Conservation (phyloP, 2,888 invertebrate species). For the Aphidoletes aphidimyza region DNA sequence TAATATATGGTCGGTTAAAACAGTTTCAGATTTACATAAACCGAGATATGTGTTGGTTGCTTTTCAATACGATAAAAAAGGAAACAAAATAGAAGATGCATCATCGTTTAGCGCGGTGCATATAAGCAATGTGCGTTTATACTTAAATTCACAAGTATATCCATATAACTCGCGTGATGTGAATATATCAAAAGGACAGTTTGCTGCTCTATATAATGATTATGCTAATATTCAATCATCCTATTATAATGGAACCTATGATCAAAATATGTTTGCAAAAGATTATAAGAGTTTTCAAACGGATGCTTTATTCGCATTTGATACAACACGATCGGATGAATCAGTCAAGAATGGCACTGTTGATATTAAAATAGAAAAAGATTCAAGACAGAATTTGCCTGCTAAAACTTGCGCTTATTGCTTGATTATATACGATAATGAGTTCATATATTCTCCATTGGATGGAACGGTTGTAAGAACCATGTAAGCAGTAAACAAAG, state of each 20-base stretch:
- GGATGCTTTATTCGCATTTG: conserved; percentile 59
- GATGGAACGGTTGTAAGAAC: too few relatives aligned
- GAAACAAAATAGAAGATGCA: conserved; percentile 59
- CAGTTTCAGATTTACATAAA: conserved; percentile 62
- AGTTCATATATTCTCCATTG: too few relatives aligned
- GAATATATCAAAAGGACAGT: conserved; percentile 60
- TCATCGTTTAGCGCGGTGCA: conserved; percentile 59
- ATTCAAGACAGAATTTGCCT: conserved; percentile 58
- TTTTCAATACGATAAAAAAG: conserved; percentile 63
- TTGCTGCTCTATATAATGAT: conserved; percentile 60
- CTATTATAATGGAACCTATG: conserved; percentile 57
- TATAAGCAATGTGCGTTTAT: conserved; percentile 62
- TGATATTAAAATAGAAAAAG: conserved; percentile 60
- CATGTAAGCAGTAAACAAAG: too few relatives aligned
- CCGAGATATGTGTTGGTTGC: conserved; percentile 63
- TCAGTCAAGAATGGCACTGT: conserved; percentile 59
- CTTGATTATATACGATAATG: too few relatives aligned
- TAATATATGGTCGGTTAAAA: conserved; percentile 62
- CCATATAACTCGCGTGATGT: conserved; percentile 62
- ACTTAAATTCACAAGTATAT: conserved; percentile 62
- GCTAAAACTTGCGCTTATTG: conserved; percentile 58
- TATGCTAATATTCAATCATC: conserved; percentile 59
- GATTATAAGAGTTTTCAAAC: not conserved
- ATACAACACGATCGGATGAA: conserved; percentile 60
- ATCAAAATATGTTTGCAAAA: not conserved